Conservation (phyloP, 2,888 invertebrate genomes). For the Sericinus montela region DNA sequence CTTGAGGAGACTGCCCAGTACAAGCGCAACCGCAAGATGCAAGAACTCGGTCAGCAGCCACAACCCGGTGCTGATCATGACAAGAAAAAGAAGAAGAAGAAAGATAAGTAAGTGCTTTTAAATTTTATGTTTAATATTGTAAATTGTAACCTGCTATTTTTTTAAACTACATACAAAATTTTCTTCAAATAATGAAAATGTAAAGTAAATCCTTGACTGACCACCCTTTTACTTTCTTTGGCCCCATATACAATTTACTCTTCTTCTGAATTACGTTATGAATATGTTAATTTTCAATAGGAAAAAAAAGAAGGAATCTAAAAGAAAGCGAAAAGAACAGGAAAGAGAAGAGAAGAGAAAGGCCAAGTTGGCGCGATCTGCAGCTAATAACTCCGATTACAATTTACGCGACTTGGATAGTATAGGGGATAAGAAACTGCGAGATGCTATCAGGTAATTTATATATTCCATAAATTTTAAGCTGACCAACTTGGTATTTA, state of each 20-base stretch:
- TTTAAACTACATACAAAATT: too few species aligned
- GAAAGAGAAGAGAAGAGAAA: slow-evolving; percentile 85
- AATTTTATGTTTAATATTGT: too few species aligned
- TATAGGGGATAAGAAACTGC: slow-evolving; percentile 81
- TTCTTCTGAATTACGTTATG: too few species aligned
- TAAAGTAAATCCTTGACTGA: too few species aligned
- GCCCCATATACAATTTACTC: too few species aligned
- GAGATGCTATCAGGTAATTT: slow-evolving; percentile 83
- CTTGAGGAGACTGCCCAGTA: slow-evolving; percentile 90
- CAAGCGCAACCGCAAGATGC: slow-evolving; percentile 84
- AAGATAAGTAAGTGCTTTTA: slow-evolving; percentile 60
- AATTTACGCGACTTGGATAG: slow-evolving; percentile 82
- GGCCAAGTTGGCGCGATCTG: slow-evolving; percentile 79
- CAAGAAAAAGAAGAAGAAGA: slow-evolving; percentile 75
- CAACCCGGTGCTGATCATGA: slow-evolving; percentile 68
- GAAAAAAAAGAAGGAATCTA: slow-evolving; percentile 86
- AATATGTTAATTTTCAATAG: slow-evolving; percentile 29
- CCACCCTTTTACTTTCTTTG: too few species aligned
- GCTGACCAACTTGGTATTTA: too few species aligned
- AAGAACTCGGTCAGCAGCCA: slow-evolving; percentile 81
- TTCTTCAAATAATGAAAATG: too few species aligned
- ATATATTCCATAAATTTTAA: too few species aligned
- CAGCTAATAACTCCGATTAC: slow-evolving; percentile 76
- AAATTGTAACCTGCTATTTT: too few species aligned
- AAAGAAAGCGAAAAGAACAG: slow-evolving; percentile 85